phyloP scores from a whole-genome alignment of 2,888 invertebrate genomes.

The Glomeris marginata region DNA sequence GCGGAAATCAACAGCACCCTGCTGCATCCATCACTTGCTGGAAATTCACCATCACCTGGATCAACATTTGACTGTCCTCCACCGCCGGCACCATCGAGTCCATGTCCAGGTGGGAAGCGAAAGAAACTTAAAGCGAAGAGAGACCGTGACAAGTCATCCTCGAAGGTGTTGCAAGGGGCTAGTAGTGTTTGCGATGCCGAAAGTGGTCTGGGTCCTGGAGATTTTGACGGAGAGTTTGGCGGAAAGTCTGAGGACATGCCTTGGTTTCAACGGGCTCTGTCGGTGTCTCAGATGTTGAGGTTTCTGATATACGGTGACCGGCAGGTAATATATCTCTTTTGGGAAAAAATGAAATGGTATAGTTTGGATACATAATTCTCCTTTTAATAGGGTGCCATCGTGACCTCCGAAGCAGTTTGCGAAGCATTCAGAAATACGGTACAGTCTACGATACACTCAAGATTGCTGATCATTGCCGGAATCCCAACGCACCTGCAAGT shows the following conservation, averaged over 20 bases:
- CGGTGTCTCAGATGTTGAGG: conserved; percentile 26
- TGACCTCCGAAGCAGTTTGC: conserved; percentile 23
- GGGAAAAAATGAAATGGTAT: no score
- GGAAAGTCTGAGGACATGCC: conserved; percentile 25
- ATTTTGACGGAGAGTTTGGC: neutral
- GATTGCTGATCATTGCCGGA: conserved; percentile 26
- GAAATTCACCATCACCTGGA: neutral
- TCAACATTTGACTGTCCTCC: neutral
- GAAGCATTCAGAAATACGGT: conserved; percentile 23
- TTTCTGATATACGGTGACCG: conserved; percentile 23
- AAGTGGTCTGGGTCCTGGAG: neutral
- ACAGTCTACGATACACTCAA: conserved; percentile 22
- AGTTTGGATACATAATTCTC: no score
- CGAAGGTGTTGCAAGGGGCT: conserved; percentile 10
- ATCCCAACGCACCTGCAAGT: conserved; percentile 23
- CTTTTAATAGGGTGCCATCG: conserved; percentile 23
- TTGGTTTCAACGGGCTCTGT: conserved; percentile 27
- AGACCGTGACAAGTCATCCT: conserved; percentile 14
- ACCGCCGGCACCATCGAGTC: conserved; percentile 19
- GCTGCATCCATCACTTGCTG: neutral
- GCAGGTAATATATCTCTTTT: neutral
- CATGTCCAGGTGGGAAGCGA: conserved; percentile 23
- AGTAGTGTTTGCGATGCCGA: conserved; percentile 12
- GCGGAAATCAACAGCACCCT: conserved; percentile 21
- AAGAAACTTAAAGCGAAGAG: conserved; percentile 28